phyloP scores from a whole-genome alignment of 1,140 invertebrate genomes.

The Dendroctonus ponderosae region DNA sequence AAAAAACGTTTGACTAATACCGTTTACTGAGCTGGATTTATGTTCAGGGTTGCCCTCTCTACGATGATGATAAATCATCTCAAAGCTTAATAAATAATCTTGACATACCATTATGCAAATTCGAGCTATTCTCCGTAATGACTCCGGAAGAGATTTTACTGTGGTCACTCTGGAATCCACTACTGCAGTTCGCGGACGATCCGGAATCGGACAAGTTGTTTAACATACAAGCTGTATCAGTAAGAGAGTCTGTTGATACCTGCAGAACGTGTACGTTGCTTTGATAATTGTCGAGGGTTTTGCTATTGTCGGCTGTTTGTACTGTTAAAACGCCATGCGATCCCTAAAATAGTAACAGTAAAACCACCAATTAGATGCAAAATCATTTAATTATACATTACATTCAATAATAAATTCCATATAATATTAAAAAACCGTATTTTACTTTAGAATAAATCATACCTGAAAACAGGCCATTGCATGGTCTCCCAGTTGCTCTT shows the following conservation, averaged over 20 bases:
- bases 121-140: background rate
- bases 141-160: background rate
- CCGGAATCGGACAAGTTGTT: conserved; percentile 7
- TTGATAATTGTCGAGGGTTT: conserved; percentile 40
- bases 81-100: too few species aligned
- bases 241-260: conserved; percentile 33
- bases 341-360: conserved; percentile 32
- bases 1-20: too few species aligned
- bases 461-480: conserved; percentile 43
- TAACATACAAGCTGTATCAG: background rate
- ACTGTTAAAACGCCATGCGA: conserved; percentile 36
- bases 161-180: conserved; percentile 23
- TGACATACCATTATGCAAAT: background rate
- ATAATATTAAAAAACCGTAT: background rate
- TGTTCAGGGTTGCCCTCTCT: too few species aligned
- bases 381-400: background rate
- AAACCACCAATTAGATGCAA: background rate
- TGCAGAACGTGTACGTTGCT: conserved; percentile 44
- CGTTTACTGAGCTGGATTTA: too few species aligned
- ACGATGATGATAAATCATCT: too few species aligned
- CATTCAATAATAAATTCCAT: conserved; percentile 1
- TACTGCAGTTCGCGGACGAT: conserved; percentile 5
- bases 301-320: conserved; percentile 38
- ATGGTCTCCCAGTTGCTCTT: conserved; percentile 41
- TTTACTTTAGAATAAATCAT: conserved; percentile 9